Evolutionary conservation across 64 coral and sea anemone species (phyloP), one percentile per base, ranked within the genome.

Genomic region (Porites australiensis): DNA sequence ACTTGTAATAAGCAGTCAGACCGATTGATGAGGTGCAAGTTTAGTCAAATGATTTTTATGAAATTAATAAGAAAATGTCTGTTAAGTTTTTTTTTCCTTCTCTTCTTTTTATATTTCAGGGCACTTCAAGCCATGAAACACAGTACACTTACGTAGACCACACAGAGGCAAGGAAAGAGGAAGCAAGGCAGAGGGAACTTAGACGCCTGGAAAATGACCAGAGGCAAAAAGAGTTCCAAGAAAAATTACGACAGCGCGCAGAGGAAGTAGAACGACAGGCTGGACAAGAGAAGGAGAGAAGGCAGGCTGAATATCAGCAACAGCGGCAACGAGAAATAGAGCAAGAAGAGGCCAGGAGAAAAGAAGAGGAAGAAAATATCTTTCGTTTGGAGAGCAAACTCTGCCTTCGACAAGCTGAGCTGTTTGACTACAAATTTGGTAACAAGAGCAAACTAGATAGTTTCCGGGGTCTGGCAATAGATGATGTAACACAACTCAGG

Each of bases 341-440:
- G 13, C 83, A 93, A 52, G 82, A 75, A 44, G 70, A 73, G 8
- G 53, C 53, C 11, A 57, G 53, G 53, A 57, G 53, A 57, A 57
- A 11, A 57, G 53, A 57, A 57, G 53, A 57, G 53, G 70, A 73
- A 73, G 20, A 44, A 44, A 73, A 73, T 12, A 23, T 5, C 7
- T 73, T 73, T 2, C 52, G 88, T 7, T 77, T 96, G 14, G 37
- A 96, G 58, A 69, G 75, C 13, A 66, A 93, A 69, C 85, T 91
- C 11, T 21, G 3, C 64, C 60, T 55, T 15, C 85, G 89, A 11
- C 95, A 91, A 22, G 0, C 67, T n/a, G 86, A 82, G 27, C 77
- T 96, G 37, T 89, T 64, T 14, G 72, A 93, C 23, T 96, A 96
- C 71, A 89, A 93, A 57, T 96, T 96, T 67, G 95, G 90, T 10